These are phyloP conservation scores for Rhadinocentrus ornatus DNA, from an alignment of 2,797 vertebrate genomes.

Conservation along the genomic window DNA sequence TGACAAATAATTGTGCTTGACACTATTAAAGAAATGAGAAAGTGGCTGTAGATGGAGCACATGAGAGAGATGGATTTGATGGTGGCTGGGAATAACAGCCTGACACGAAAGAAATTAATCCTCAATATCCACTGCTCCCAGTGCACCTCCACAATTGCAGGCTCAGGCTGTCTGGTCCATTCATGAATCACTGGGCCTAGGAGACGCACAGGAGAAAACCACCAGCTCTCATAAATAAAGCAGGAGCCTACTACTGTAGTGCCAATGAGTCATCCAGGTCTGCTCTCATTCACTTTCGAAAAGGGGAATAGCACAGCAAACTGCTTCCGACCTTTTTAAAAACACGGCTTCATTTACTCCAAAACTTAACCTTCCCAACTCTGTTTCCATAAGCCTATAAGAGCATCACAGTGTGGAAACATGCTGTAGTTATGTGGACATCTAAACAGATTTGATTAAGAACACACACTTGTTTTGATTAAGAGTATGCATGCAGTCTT, in stretches of 20 bases:
- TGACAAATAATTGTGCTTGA: conserved; percentile 76
- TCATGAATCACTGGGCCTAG: conserved; percentile 83
- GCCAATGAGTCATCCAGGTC: conserved; percentile 77
- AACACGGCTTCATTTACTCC: conserved; percentile 49
- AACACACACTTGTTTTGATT: conserved; percentile 62
- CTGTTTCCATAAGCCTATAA: conserved; percentile 25
- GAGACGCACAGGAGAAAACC: conserved; percentile 77
- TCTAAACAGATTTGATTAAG: conserved; percentile 55
- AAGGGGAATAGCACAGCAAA: conserved; percentile 66
- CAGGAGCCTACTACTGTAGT: conserved; percentile 75
- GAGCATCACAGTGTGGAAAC: conserved; percentile 14
- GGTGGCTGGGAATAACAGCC: conserved; percentile 77
- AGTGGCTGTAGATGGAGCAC: conserved; percentile 67
- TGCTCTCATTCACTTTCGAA: conserved; percentile 72
- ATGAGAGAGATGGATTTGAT: conserved; percentile 77
- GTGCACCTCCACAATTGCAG: conserved; percentile 78
- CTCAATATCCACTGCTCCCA: conserved; percentile 80
- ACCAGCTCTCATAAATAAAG: conserved; percentile 83
- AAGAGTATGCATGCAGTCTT: conserved; percentile 56
- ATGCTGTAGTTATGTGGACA: conserved; percentile 40
- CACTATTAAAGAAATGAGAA: conserved; percentile 79
- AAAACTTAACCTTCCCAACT: conserved; percentile 35
- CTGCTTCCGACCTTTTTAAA: conserved; percentile 48
- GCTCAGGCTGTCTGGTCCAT: conserved; percentile 80
- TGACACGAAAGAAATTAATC: conserved; percentile 80